Percentiles rank a stretch among this genome's conserved stretches.
Evolutionary conservation across 2,113 vertebrate species (phyloP).

Genomic region (Eonycteris spelaea): DNA sequence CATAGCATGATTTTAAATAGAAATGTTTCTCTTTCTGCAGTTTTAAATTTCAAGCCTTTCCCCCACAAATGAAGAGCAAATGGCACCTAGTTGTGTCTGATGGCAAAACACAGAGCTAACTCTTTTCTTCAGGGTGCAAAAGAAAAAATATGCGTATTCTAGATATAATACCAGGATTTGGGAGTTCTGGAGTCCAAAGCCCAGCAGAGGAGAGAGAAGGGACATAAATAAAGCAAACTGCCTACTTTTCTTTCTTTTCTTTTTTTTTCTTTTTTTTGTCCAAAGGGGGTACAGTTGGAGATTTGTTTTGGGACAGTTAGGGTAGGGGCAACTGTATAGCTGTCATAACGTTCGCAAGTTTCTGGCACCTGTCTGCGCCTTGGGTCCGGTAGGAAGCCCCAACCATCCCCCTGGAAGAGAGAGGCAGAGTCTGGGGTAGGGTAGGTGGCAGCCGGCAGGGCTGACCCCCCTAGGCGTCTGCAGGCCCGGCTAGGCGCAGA

Average conservation of each 20-base stretch:
- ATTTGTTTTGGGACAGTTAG: slow-evolving; percentile 77
- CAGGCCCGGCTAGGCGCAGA: slow-evolving; percentile 42
- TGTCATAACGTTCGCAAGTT: slow-evolving; percentile 88
- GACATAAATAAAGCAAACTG: slow-evolving; percentile 93
- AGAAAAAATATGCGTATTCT: slow-evolving; percentile 70
- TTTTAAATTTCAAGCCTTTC: slow-evolving; percentile 75
- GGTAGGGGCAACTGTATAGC: slow-evolving; percentile 39
- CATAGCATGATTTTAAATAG: slow-evolving; percentile 81
- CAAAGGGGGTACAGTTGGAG: slow-evolving; percentile 86
- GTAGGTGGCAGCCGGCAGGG: background rate
- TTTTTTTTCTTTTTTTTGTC: slow-evolving; percentile 73
- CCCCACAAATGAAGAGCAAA: slow-evolving; percentile 79
- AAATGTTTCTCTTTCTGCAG: slow-evolving; percentile 76
- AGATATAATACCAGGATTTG: slow-evolving; percentile 81
- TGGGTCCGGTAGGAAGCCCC: slow-evolving; percentile 69
- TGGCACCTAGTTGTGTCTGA: slow-evolving; percentile 80
- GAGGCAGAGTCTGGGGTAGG: slow-evolving; percentile 62
- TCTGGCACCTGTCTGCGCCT: slow-evolving; percentile 84
- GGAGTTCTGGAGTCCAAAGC: slow-evolving; percentile 86
- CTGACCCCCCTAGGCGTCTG: slow-evolving; percentile 43
- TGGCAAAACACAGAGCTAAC: slow-evolving; percentile 82
- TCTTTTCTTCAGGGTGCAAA: slow-evolving; percentile 87
- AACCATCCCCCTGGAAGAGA: slow-evolving; percentile 47
- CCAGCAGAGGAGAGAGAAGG: slow-evolving; percentile 87
- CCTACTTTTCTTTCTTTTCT: slow-evolving; percentile 64